Conservation (phyloP, 2,113 vertebrate species). For the Anarrhichthys ocellatus region DNA sequence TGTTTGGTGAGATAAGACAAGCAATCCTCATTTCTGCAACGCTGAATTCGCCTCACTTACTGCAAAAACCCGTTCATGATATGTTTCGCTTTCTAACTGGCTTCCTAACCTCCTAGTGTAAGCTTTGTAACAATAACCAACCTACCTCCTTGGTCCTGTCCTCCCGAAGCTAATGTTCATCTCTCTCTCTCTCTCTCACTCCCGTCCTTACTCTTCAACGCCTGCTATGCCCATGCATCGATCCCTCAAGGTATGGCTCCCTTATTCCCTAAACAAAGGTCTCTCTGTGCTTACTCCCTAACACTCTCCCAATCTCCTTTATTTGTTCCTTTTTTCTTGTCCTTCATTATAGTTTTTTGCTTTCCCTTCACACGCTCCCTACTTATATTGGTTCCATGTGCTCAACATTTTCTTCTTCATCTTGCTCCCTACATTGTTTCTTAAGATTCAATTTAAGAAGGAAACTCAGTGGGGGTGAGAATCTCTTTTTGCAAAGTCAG, state of each 20-base stretch:
- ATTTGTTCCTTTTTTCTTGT: constrained; percentile 25
- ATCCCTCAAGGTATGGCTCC: constrained; percentile 27
- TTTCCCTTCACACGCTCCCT: background rate
- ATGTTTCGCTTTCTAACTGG: constrained; percentile 15
- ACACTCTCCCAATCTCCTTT: constrained; percentile 8
- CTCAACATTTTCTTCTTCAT: constrained; percentile 19
- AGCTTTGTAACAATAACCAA: constrained; percentile 57
- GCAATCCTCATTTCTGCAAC: constrained; percentile 19
- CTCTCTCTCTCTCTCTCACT: background rate
- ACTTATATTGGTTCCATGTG: constrained; percentile 31
- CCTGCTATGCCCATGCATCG: background rate
- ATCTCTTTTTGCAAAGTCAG: constrained; percentile 3
- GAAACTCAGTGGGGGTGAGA: constrained; percentile 20
- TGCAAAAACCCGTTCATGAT: constrained; percentile 20
- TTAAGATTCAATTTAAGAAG: constrained; percentile 48
- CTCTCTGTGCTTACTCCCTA: constrained; percentile 19
- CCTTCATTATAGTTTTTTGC: constrained; percentile 38
- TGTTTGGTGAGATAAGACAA: constrained; percentile 52
- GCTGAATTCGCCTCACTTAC: background rate
- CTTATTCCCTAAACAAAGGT: constrained; percentile 50
- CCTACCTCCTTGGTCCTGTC: constrained; percentile 26
- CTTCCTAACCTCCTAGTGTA: constrained; percentile 12
- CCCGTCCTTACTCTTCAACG: constrained; percentile 21
- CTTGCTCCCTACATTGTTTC: constrained; percentile 18
- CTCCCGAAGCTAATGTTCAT: constrained; percentile 51